Base-by-base conservation (phyloP, 1,140 invertebrate genomes). In the Watersipora subatra region DNA sequence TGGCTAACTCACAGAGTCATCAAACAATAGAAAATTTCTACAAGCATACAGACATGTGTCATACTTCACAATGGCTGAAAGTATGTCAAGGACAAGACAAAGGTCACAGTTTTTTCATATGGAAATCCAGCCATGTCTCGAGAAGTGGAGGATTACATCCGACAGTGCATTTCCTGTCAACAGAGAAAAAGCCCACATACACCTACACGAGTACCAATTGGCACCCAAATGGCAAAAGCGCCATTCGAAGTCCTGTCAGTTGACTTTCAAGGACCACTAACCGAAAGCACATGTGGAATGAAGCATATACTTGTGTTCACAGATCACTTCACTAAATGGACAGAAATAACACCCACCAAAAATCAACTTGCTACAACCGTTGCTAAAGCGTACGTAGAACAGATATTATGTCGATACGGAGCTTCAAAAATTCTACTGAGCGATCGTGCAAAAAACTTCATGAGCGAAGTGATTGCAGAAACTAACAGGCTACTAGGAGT, bases 361-460 rank as follows among this genome's bases (percentile, higher is more conserved):
- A 46, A 72, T 46, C 25, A 69, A 59, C 66, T 61, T 15, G 64
- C 67, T 1, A 63, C 69, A 28, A 67, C 63, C 0, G 63, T 74
- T 19, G 65, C 68, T 19, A 27, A 58, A 3, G 46, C 30, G 0
- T 67, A 72, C 24, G 68, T 46, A 12, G 34, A 67, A 56, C 1
- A 67, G 1, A 65, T 73, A 2, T 65, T 73, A 27, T 59, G 46
- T 3, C 63, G 66, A 61, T 66, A 67, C 68, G 73, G 73, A n/a
- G 34, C 64, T 7, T 71, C 72, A 34, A 2, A 55, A 15, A 19
- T 46, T 22, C 30, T 75, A 26, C 55, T 73, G 0, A 67, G 64
- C 1, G 73, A 75, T 46, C 55, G 68, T 22, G 73, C 71, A 7
- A 46, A 56, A n/a, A 12, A 7, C 7, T 46, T 46, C 34, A 46